Evolutionary conservation across 2,113 vertebrate genomes (phyloP).

Genomic region (Xiphorhynchus elegans): DNA sequence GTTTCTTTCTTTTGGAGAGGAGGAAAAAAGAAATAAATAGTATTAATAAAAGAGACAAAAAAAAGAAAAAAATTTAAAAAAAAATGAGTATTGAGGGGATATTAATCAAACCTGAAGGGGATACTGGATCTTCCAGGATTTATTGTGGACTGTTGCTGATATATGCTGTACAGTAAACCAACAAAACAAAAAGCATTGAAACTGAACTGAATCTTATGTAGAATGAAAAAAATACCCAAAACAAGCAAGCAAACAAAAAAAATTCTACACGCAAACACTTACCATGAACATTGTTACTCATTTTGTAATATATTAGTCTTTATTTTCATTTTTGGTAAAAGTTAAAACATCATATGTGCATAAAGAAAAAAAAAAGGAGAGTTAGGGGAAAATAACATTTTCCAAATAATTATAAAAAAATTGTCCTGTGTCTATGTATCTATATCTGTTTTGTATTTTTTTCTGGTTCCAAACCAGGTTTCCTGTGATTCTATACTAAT

Average conservation of each 20-base stretch:
- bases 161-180: constrained; percentile 96
- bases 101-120: constrained; percentile 77
- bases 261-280: constrained; percentile 74
- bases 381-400: constrained; percentile 98
- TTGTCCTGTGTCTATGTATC: constrained; percentile 99
- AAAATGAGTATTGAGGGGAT: constrained; percentile 73
- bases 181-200: constrained; percentile 80
- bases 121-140: constrained; percentile 81
- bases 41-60: constrained; percentile 42
- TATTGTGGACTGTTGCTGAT: constrained; percentile 91
- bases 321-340: constrained; percentile 98
- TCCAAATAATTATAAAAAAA: constrained; percentile 99
- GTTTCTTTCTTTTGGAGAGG: background rate
- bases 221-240: constrained; percentile 54
- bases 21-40: background rate
- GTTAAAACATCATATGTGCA: constrained; percentile 96
- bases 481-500: constrained; percentile 99
- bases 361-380: constrained; percentile 93
- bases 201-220: constrained; percentile 91
- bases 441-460: constrained; percentile 99
- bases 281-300: constrained; percentile 92
- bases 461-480: constrained; percentile 99
- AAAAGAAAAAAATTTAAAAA: background rate
- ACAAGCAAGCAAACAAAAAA: background rate
- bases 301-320: constrained; percentile 99